These are phyloP conservation scores for Aquatica leii DNA, from an alignment of 2,888 invertebrate genomes.

Conservation along the genomic window DNA sequence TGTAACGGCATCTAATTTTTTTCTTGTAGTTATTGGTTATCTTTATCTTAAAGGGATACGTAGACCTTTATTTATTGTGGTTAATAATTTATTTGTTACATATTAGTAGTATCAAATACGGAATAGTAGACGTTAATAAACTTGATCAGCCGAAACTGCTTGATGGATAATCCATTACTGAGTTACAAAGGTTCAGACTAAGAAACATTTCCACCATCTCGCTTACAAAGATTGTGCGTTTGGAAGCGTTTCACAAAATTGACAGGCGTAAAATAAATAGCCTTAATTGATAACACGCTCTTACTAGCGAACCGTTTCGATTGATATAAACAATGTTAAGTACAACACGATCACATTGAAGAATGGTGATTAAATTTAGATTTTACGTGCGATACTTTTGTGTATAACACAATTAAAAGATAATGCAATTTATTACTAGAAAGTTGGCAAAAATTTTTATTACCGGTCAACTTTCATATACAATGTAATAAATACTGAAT, in stretches of 20 bases:
- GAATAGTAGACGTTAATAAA: constrained; percentile 30
- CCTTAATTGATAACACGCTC: constrained; percentile 1
- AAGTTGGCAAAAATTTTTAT: constrained; percentile 4
- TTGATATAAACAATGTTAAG: too few species aligned
- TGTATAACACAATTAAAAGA: constrained; percentile 6
- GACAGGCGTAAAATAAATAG: constrained; percentile 14
- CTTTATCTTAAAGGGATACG: too few species aligned
- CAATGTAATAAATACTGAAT: constrained; percentile 23
- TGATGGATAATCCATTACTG: constrained; percentile 49
- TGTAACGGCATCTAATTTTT: background rate
- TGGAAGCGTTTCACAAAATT: constrained; percentile 16
- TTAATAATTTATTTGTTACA: too few species aligned
- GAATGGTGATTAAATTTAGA: background rate
- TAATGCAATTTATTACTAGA: constrained; percentile 5
- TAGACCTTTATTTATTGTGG: too few species aligned
- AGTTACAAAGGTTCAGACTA: constrained; percentile 22
- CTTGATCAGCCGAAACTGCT: constrained; percentile 48
- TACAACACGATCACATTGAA: too few species aligned
- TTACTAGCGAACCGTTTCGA: too few species aligned
- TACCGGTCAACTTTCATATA: constrained; percentile 14
- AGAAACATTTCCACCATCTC: constrained; percentile 19
- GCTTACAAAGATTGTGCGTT: constrained; percentile 5
- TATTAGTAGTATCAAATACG: too few species aligned
- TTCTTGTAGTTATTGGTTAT: too few species aligned
- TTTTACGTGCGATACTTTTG: background rate